phyloP scores from a whole-genome alignment of 2,797 vertebrate species.

The Lithobates sylvaticus region DNA sequence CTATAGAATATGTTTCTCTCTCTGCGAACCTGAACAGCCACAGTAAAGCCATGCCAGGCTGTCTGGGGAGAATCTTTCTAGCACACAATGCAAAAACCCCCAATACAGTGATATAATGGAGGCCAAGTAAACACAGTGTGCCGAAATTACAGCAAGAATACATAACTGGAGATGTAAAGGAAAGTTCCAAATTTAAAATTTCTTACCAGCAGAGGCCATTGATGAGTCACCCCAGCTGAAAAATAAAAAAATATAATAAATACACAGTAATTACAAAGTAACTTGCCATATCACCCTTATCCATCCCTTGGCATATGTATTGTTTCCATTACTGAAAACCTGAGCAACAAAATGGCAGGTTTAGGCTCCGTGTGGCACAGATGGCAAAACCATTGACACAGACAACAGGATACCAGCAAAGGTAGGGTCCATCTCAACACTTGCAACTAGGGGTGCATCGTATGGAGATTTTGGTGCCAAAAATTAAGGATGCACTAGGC shows the following conservation, averaged over 20 bases:
- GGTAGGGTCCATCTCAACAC: too few relatives aligned
- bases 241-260: not conserved
- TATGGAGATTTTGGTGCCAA: too few relatives aligned
- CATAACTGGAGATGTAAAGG: not conserved
- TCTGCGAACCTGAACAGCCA: conserved; percentile 42
- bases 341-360: not conserved
- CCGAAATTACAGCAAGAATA: not conserved
- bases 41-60: conserved; percentile 13
- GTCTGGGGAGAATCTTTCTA: conserved; percentile 33
- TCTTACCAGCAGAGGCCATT: not conserved
- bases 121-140: not conserved
- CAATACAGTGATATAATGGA: not conserved
- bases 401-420: too few relatives aligned
- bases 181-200: too few relatives aligned
- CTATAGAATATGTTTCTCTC: conserved; percentile 23
- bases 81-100: conserved; percentile 20
- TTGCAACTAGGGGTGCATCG: too few relatives aligned
- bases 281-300: not conserved
- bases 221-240: not conserved
- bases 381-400: not conserved
- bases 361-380: conserved; percentile 37
- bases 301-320: not conserved
- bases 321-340: conserved; percentile 20
- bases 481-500: too few relatives aligned
- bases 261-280: not conserved